Percentiles rank a stretch among this genome's conserved stretches.
Conservation (phyloP, 2,888 invertebrate species). For the Lasioglossum lativentre region DNA sequence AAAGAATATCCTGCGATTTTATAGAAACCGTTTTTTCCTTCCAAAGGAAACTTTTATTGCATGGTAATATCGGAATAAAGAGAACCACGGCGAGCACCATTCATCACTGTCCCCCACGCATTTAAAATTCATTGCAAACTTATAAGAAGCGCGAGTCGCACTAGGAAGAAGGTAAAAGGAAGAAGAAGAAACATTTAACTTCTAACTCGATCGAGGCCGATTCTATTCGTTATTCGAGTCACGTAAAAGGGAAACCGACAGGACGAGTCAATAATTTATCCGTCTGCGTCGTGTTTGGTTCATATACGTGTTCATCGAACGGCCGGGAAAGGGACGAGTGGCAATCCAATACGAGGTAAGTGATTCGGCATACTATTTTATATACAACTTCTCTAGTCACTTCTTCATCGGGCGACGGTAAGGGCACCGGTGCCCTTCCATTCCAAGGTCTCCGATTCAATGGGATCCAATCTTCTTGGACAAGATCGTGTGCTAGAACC, state of each 20-base stretch:
- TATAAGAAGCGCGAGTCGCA: neutral
- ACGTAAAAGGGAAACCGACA: neutral
- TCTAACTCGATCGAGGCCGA: conserved; percentile 18
- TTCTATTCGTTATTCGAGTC: neutral
- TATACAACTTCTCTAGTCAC: conserved; percentile 37
- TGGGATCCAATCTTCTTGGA: conserved; percentile 73
- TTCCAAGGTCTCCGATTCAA: conserved; percentile 64
- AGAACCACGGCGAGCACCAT: neutral
- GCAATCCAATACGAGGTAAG: conserved; percentile 64
- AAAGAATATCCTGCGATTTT: neutral
- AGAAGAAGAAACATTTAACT: conserved; percentile 16
- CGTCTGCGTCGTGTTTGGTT: conserved; percentile 3
- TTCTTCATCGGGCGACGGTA: conserved; percentile 47
- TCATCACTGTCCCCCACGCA: neutral
- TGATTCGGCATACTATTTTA: conserved; percentile 63
- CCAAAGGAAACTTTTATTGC: neutral
- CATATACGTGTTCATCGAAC: conserved; percentile 15
- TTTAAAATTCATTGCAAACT: conserved; percentile 7
- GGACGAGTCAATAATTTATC: conserved; percentile 42
- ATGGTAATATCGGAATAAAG: neutral
- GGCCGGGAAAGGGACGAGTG: conserved; percentile 16
- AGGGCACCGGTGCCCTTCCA: conserved; percentile 37
- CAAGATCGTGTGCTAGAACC: conserved; percentile 49
- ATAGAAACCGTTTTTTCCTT: neutral
- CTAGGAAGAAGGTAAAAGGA: neutral